These are phyloP conservation scores for Thyatira batis DNA, from an alignment of 2,888 invertebrate species.

Conservation along the genomic window DNA sequence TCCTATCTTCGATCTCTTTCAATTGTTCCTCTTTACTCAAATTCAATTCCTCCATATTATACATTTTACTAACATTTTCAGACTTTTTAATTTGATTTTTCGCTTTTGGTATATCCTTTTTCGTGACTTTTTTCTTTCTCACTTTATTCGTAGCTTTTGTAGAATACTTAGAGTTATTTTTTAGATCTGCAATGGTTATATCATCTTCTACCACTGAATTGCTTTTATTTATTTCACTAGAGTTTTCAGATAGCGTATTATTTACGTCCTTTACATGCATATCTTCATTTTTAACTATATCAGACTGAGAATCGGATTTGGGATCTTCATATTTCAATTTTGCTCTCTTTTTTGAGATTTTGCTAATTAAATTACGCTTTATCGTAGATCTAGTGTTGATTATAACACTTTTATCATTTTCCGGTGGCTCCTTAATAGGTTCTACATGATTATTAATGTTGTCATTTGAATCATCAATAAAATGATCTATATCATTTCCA, in stretches of 20 bases:
- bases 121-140: not conserved
- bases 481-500: not conserved
- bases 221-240: not conserved
- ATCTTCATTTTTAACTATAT: not conserved
- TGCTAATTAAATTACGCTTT: not conserved
- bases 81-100: not conserved
- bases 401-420: not conserved
- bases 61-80: constrained; percentile 1
- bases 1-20: constrained; percentile 3
- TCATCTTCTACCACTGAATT: not conserved
- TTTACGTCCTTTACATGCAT: not conserved
- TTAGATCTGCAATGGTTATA: not conserved
- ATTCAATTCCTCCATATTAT: constrained; percentile 3
- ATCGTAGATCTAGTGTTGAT: not conserved
- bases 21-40: constrained; percentile 6
- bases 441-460: not conserved
- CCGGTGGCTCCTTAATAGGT: not conserved
- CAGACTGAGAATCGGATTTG: not conserved
- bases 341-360: not conserved
- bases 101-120: not conserved
- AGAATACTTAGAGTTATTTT: not conserved
- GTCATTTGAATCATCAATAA: not conserved
- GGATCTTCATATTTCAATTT: not conserved
- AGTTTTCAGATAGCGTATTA: not conserved
- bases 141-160: not conserved